Conservation (phyloP, 2,113 vertebrate species). For the Cephalopholis sonnerati region DNA sequence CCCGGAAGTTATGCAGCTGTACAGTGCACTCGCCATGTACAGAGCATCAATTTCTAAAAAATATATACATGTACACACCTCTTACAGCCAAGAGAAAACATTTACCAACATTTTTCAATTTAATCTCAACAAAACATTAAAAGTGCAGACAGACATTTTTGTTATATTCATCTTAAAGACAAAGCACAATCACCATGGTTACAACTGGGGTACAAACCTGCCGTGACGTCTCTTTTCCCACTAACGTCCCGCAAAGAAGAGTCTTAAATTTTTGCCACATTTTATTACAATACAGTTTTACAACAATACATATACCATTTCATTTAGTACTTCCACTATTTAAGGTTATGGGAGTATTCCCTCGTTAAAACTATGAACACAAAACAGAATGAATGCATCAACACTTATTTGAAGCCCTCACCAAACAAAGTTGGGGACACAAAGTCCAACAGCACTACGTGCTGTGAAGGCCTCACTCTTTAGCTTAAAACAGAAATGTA, state of each 20-base stretch:
- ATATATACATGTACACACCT: neutral
- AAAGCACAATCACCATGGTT: constrained; percentile 46
- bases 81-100: constrained; percentile 4
- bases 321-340: constrained; percentile 71
- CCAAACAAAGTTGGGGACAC: constrained; percentile 94
- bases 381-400: constrained; percentile 3
- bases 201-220: constrained; percentile 94
- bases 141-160: neutral
- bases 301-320: constrained; percentile 92
- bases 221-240: constrained; percentile 87
- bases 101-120: constrained; percentile 29
- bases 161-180: neutral
- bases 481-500: constrained; percentile 84
- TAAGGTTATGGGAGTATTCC: neutral
- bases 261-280: constrained; percentile 89
- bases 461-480: constrained; percentile 95
- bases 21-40: constrained; percentile 75
- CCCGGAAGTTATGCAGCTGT: constrained; percentile 56
- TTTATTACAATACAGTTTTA: constrained; percentile 93
- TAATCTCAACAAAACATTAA: neutral
- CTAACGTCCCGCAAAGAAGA: constrained; percentile 89
- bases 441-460: constrained; percentile 95
- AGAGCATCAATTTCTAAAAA: constrained; percentile 14
- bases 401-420: constrained; percentile 89
- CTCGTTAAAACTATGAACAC: constrained; percentile 11